Evolutionary conservation across 1,140 invertebrate species (phyloP).

Genomic region (Nasonia longicornis): DNA sequence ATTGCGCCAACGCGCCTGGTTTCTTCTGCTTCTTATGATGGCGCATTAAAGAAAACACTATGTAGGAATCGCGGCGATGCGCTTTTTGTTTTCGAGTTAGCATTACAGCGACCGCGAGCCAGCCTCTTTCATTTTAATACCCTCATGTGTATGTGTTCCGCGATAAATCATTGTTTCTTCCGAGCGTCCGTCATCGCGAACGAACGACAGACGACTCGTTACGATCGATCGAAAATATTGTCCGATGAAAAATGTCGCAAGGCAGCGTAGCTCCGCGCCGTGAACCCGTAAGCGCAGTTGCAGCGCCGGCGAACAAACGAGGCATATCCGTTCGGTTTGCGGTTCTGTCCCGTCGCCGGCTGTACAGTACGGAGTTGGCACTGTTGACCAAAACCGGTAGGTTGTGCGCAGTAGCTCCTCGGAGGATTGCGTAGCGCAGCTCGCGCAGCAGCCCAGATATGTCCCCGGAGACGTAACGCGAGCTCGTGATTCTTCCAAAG

Average conservation of each 20-base stretch:
- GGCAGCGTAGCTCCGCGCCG: background rate
- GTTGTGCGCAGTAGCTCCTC: conserved; percentile 41
- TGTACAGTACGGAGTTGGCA: conserved; percentile 45
- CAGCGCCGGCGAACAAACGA: conserved; percentile 49
- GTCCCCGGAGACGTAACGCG: conserved; percentile 58
- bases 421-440: conserved; percentile 43
- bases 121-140: background rate
- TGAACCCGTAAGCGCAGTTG: conserved; percentile 20
- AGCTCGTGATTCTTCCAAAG: background rate
- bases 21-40: no score
- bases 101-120: background rate
- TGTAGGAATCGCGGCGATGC: no score
- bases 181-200: no score
- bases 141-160: no score
- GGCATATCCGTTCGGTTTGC: conserved; percentile 55
- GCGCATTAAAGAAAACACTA: background rate
- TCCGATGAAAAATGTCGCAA: no score
- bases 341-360: conserved; percentile 36
- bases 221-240: no score
- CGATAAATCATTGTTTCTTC: no score
- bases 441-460: conserved; percentile 58
- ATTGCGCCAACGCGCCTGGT: background rate
- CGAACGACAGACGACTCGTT: no score
- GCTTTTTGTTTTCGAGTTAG: no score
- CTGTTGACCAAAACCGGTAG: conserved; percentile 62